These are phyloP conservation scores for Diabrotica undecimpunctata DNA, from an alignment of 1,140 invertebrate species.

Conservation along the genomic window DNA sequence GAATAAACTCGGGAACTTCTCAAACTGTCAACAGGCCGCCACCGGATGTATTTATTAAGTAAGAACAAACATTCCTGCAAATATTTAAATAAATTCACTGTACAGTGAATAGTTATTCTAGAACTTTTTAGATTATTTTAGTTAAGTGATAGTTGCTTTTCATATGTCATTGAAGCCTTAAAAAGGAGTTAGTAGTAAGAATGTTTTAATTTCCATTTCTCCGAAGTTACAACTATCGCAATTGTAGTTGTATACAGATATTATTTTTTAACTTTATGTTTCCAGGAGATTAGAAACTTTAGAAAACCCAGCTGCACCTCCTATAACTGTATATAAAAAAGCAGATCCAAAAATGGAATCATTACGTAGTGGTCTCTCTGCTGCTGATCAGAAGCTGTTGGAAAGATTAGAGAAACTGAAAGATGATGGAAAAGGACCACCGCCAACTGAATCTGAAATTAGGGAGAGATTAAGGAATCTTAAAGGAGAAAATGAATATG, in stretches of 20 bases:
- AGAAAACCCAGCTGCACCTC: conserved; percentile 47
- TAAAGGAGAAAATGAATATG: conserved; percentile 48
- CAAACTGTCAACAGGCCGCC: conserved; percentile 41
- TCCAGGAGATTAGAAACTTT: conserved; percentile 46
- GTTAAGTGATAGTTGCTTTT: too few species aligned
- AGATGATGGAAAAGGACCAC: conserved; percentile 46
- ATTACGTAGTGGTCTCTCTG: conserved; percentile 45
- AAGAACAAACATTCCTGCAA: conserved; percentile 16
- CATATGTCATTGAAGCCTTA: too few species aligned
- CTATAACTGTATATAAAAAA: conserved; percentile 52
- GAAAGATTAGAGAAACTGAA: conserved; percentile 60
- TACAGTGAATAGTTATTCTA: too few species aligned
- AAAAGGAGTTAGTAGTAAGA: too few species aligned
- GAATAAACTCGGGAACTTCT: conserved; percentile 28
- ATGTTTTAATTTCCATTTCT: too few species aligned
- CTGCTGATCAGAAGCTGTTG: conserved; percentile 53
- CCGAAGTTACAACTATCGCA: neutral
- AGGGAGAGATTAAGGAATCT: conserved; percentile 54
- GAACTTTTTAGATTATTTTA: too few species aligned
- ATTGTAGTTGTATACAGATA: conserved; percentile 8
- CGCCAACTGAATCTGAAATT: conserved; percentile 52
- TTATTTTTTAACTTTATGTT: conserved; percentile 6
- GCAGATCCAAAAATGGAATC: conserved; percentile 45
- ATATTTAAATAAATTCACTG: too few species aligned
- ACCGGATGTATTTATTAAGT: conserved; percentile 54